Evolutionary conservation across 2,797 vertebrate species (phyloP), one percentile per base, ranked within the genome.

Genomic region (Macroramphosus scolopax): DNA sequence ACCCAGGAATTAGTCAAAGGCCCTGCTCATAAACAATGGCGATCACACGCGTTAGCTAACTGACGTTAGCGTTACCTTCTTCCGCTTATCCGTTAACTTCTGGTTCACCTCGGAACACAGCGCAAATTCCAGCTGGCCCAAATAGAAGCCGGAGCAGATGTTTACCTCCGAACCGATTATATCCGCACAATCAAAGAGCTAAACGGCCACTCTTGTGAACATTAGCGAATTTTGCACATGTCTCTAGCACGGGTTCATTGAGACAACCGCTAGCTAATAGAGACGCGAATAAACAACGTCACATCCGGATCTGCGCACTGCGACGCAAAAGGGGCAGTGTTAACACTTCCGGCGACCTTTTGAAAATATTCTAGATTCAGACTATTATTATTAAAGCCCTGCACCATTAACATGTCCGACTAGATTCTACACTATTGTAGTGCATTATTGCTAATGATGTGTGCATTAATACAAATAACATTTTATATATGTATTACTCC

Each of bases 1-100:
- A 46, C 7, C 10, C 5, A 2, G 3, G 34, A 31, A 34, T 41
- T 43, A 54, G 16, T 2, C 6, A 13, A 32, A 47, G 70, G 75
- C 79, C 72, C 54, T 39, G 55, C 57, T 18, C 48, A 62, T 68
- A 78, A 85, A 86, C 83, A 88, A 87, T 84, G 82, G 85, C 82
- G 72, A 25, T 17, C 22, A 44, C 78, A 73, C 51, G 78, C 68
- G 60, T 5, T 71, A 51, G 65, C 52, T 22, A 22, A 6, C 20
- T 22, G 6, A 6, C 6, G 20, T 6, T 31, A 22, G 17, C 46
- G 17, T 80, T 73, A 85, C 81, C 84, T 77, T 50, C 48, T 69
- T 58, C 63, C 55, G 60, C 36, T 5, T 38, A 2, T 39, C 18
- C 50, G 51, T 1, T 24, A 18, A 17, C 49, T 63, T 44, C 13